Base-by-base conservation (phyloP, 2,797 vertebrate genomes). In the Rhabdophis nuchalis region DNA sequence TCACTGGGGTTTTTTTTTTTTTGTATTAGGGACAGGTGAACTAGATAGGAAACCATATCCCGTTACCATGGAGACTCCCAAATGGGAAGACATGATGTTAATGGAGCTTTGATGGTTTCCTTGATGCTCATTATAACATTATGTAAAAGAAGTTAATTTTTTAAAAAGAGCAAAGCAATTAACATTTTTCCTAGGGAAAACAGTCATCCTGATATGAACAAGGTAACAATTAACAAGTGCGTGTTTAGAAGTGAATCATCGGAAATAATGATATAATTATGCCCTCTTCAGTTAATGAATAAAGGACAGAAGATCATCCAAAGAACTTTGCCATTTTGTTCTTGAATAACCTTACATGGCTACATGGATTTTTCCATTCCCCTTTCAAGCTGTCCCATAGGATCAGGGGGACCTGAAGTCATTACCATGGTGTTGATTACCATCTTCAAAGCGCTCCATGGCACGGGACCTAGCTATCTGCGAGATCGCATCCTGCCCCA, bases 1-100 rank as follows among this genome's bases (percentile, higher is more conserved):
- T 95, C 94, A 86, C 90, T 20, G 18, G 14, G n/a, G 3, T 61
- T 68, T 58, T 27, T 9, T 61, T 68, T 58, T 27, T 9, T 82
- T 53, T 18, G 92, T 54, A 56, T 57, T 36, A 92, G 89, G 86
- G 86, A 64, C 52, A 91, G 61, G 94, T 93, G 94, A 95, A 96
- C 94, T 1, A 93, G 92, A 68, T 92, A 94, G 92, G 93, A 90
- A 95, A 95, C 64, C 93, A 92, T 85, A 95, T 93, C 91, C 50
- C 2, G 97, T 97, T 97, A 95, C 96, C 95, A 96, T 97, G 97
- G 96, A 85, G 85, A 97, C 92, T 0, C 94, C 14, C 4, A 94
- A 94, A 95, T 92, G 94, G 91, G 94, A 97, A 97, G 96, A 94
- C 90, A 93, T n/a, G 5, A 87, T 64, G 89, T 86, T 94, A 95